Conservation (phyloP, 1,140 invertebrate species). For the Drosophila pseudoananassae region DNA sequence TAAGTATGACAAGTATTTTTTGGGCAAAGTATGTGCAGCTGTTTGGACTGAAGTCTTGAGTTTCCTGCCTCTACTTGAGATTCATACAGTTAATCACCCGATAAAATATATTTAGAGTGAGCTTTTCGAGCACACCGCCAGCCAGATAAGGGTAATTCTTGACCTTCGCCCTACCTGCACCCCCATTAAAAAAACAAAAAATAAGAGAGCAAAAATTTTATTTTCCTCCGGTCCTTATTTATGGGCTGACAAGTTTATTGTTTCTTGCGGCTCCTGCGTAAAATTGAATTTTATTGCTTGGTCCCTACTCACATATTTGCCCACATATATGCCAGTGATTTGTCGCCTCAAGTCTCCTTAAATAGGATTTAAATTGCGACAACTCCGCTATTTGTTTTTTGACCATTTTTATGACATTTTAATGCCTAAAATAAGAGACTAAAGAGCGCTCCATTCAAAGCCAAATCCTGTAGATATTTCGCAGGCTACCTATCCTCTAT, state of each 20-base stretch:
- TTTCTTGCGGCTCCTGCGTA: constrained; percentile 12
- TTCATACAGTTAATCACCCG: constrained; percentile 16
- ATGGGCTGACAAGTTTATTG: constrained; percentile 34
- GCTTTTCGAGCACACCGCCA: constrained; percentile 9
- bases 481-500: neutral
- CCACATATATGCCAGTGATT: constrained; percentile 12
- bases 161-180: constrained; percentile 7
- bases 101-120: constrained; percentile 30
- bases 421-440: constrained; percentile 20
- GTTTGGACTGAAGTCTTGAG: neutral
- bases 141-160: constrained; percentile 15
- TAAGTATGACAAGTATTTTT: constrained; percentile 14
- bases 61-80: constrained; percentile 14
- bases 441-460: neutral
- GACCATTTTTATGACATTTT: constrained; percentile 36
- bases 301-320: constrained; percentile 3
- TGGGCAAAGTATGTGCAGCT: constrained; percentile 3
- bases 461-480: neutral
- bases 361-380: constrained; percentile 15
- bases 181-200: constrained; percentile 2
- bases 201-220: constrained; percentile 11
- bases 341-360: constrained; percentile 6
- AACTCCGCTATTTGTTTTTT: neutral
- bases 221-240: constrained; percentile 44
- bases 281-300: constrained; percentile 59